phyloP scores from a whole-genome alignment of 2,113 vertebrate species.

The Corvus cornix region DNA sequence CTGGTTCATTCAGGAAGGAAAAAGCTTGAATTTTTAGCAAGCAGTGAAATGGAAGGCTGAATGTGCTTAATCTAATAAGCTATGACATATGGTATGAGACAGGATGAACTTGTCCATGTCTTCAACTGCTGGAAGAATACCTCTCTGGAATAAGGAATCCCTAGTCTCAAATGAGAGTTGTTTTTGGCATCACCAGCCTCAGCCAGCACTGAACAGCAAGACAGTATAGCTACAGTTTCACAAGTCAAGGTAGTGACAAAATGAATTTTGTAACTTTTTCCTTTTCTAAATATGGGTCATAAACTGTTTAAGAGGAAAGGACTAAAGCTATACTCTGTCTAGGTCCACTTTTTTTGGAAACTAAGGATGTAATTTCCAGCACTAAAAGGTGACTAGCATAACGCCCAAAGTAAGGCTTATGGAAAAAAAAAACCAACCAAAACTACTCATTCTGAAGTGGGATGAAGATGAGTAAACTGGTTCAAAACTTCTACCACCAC shows the following conservation, averaged over 20 bases:
- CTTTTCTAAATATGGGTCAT: not conserved
- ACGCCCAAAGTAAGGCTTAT: not conserved
- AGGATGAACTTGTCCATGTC: not conserved
- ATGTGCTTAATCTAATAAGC: not conserved
- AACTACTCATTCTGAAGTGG: not conserved
- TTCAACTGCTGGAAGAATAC: not conserved
- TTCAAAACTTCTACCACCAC: not conserved
- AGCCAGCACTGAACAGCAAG: not conserved
- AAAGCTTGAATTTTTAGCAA: not conserved
- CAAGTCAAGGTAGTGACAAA: not conserved
- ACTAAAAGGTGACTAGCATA: not conserved
- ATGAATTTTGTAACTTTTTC: not conserved
- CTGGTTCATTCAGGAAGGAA: not conserved
- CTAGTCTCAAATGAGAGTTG: not conserved
- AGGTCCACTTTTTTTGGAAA: not conserved
- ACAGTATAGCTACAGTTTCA: not conserved
- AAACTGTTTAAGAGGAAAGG: not conserved
- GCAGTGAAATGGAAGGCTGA: not conserved
- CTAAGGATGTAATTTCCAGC: not conserved
- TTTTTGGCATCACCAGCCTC: not conserved
- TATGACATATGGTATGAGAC: not conserved
- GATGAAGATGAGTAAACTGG: not conserved
- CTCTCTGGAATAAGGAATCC: not conserved
- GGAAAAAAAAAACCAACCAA: not conserved
- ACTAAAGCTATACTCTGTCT: not conserved